Evolutionary conservation across 1,140 invertebrate genomes (phyloP).

Genomic region (Macrosteles quadrilineatus): DNA sequence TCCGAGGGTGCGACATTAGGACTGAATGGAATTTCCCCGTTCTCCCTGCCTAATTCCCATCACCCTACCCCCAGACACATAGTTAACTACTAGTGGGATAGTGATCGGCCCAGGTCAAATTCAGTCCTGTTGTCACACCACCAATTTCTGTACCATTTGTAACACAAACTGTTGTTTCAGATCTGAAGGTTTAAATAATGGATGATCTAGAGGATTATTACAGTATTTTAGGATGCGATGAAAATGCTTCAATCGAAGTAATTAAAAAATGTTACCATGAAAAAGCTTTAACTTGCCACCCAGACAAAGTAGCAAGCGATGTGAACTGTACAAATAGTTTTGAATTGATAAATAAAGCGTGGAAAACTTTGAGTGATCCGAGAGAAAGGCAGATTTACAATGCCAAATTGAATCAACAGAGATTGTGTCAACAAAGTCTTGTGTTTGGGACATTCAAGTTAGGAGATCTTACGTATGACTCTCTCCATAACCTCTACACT

Average conservation of each 20-base stretch:
- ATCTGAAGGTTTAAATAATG: neutral
- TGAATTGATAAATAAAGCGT: slow-evolving; percentile 2
- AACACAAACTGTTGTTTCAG: too few species aligned
- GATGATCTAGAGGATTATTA: neutral
- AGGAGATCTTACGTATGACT: neutral
- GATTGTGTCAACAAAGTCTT: neutral
- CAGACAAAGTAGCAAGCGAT: neutral
- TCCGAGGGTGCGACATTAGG: too few species aligned
- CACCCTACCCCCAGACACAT: too few species aligned
- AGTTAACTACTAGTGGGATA: too few species aligned
- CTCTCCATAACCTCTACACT: too few species aligned
- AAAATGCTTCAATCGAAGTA: slow-evolving; percentile 4
- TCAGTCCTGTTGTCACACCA: too few species aligned
- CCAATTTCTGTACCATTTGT: too few species aligned
- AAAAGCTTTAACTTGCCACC: slow-evolving; percentile 1
- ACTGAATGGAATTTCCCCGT: too few species aligned
- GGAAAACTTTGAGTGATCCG: slow-evolving; percentile 5
- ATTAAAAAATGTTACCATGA: slow-evolving; percentile 22
- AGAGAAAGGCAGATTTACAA: neutral
- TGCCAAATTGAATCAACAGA: neutral
- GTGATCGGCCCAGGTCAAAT: too few species aligned
- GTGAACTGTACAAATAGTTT: neutral
- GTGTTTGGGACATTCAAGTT: neutral
- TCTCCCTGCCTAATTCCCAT: too few species aligned
- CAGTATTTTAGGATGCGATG: slow-evolving; percentile 2